Percentiles rank a stretch among this genome's conserved stretches.
These are phyloP conservation scores for Microctenopoma lineatum DNA, from an alignment of 2,797 vertebrate species.

Conservation along the genomic window DNA sequence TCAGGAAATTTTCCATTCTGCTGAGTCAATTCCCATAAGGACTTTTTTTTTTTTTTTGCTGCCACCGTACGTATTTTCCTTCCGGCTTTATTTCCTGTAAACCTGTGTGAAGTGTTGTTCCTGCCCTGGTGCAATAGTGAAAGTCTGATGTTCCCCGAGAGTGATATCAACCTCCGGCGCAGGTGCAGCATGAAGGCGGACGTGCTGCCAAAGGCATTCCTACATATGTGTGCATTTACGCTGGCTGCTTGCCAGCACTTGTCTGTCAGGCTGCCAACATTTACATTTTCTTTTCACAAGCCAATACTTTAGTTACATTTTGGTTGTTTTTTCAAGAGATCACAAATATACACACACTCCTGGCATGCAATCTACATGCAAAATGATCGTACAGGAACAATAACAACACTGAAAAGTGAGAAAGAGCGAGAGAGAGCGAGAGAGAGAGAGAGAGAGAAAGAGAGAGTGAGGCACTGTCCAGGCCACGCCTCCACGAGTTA, in stretches of 20 bases:
- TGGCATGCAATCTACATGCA: background rate
- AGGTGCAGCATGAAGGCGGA: slow-evolving; percentile 16
- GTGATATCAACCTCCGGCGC: slow-evolving; percentile 26
- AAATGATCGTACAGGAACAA: background rate
- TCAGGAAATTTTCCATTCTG: slow-evolving; percentile 58
- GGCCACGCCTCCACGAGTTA: slow-evolving; percentile 39
- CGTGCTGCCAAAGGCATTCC: slow-evolving; percentile 36
- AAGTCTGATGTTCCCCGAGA: slow-evolving; percentile 50
- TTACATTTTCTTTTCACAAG: slow-evolving; percentile 8
- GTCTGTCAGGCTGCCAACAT: background rate
- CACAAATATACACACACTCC: too few species aligned
- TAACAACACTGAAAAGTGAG: background rate
- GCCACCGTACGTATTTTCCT: slow-evolving; percentile 49
- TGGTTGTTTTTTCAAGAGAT: background rate
- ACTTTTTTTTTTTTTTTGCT: slow-evolving; percentile 56
- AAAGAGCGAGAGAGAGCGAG: slow-evolving; percentile 18
- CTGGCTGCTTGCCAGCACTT: slow-evolving; percentile 36
- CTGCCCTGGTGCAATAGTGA: slow-evolving; percentile 52
- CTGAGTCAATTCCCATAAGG: slow-evolving; percentile 65
- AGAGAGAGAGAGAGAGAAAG: slow-evolving; percentile 8
- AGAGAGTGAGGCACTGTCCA: slow-evolving; percentile 16
- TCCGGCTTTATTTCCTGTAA: slow-evolving; percentile 70
- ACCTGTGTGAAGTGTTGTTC: slow-evolving; percentile 29
- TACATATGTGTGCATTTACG: slow-evolving; percentile 9
- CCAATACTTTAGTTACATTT: too few species aligned